These are phyloP conservation scores for Hydropsyche betteni DNA, from an alignment of 2,888 invertebrate species.

Conservation along the genomic window DNA sequence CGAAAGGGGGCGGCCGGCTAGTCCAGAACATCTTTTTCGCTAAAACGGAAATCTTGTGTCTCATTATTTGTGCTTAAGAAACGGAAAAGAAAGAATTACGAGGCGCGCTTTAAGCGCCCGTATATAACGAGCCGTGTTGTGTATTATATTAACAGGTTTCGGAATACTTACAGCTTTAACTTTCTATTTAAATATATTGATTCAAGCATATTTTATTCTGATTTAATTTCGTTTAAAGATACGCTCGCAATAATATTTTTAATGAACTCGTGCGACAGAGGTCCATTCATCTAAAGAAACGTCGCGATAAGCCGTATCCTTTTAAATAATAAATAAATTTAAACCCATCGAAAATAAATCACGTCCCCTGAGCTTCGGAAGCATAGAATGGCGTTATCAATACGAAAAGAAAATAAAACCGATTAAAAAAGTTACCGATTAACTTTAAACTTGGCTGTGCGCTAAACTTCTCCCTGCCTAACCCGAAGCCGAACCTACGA, in stretches of 20 bases:
- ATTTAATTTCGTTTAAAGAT: too few species aligned
- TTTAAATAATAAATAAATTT: slow-evolving; percentile 17
- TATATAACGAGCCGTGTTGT: not conserved
- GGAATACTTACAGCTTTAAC: too few species aligned
- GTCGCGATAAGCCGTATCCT: too few species aligned
- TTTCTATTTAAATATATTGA: not conserved
- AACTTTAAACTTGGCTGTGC: slow-evolving; percentile 11
- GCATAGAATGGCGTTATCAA: slow-evolving; percentile 18
- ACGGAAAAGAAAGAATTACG: slow-evolving; percentile 52
- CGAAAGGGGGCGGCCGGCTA: slow-evolving; percentile 25
- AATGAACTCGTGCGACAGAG: too few species aligned
- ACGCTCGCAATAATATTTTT: too few species aligned
- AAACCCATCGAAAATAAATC: slow-evolving; percentile 15
- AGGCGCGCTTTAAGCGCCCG: slow-evolving; percentile 30
- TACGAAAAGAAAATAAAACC: slow-evolving; percentile 32
- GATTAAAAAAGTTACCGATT: slow-evolving; percentile 27
- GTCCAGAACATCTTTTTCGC: slow-evolving; percentile 51
- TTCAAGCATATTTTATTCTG: too few species aligned
- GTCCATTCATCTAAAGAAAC: too few species aligned
- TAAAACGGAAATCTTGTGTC: slow-evolving; percentile 52
- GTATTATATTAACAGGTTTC: too few species aligned
- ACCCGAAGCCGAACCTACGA: too few species aligned
- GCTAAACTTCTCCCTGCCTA: too few species aligned
- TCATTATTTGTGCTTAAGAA: slow-evolving; percentile 52
- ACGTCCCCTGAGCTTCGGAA: not conserved